Percentiles rank a stretch among this genome's conserved stretches.
phyloP scores from a whole-genome alignment of 2,797 vertebrate genomes.

The Crypturellus tataupa region DNA sequence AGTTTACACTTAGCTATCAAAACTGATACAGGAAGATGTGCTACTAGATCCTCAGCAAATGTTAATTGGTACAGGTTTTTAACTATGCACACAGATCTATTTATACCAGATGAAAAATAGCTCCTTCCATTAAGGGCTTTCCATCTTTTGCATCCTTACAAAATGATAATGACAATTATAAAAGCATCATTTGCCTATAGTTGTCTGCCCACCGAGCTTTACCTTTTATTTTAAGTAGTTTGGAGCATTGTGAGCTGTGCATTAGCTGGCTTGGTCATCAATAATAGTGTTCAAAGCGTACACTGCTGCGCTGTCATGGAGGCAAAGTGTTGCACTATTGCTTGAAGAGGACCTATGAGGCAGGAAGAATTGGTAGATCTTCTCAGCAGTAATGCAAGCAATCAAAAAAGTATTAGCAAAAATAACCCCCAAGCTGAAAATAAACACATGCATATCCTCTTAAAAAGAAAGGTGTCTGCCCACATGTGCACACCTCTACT shows the following conservation, averaged over 20 bases:
- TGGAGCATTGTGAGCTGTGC: neutral
- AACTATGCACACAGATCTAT: neutral
- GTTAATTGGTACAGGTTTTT: neutral
- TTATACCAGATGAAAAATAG: neutral
- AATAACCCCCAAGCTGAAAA: neutral
- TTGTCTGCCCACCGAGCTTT: neutral
- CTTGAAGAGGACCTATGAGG: neutral
- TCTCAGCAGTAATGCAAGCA: neutral
- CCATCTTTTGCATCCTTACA: neutral
- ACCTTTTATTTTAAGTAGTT: neutral
- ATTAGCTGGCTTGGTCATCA: neutral
- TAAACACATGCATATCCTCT: neutral
- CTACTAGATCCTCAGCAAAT: neutral
- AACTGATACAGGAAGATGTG: neutral
- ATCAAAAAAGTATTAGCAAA: neutral
- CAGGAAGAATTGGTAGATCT: neutral
- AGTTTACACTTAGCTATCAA: constrained; percentile 19
- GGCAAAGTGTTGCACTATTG: neutral
- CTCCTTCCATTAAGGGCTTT: neutral
- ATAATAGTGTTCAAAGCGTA: neutral
- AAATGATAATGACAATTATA: neutral
- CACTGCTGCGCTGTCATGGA: neutral
- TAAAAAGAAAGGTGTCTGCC: no score
- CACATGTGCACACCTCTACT: no score
- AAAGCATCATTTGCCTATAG: neutral